A percentile compares a stretch with the other conserved stretches of the same genome.
Conservation (phyloP, 2,888 invertebrate species). For the Cephus nigrinus region DNA sequence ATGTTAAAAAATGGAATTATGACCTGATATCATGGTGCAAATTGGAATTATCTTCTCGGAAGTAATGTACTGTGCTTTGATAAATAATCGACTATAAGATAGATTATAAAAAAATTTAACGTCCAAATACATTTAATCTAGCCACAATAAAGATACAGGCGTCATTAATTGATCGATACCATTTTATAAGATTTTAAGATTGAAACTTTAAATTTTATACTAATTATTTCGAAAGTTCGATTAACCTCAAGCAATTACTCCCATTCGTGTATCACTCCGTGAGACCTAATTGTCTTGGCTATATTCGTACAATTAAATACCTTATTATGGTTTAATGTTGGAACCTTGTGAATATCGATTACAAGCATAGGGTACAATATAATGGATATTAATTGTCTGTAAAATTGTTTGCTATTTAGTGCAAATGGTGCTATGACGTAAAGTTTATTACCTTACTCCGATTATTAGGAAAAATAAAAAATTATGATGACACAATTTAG, state of each 20-base stretch:
- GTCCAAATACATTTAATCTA: not conserved
- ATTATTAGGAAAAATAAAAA: not conserved
- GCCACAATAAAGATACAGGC: not conserved
- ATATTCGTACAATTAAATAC: not conserved
- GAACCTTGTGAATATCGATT: not conserved
- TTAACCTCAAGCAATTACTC: not conserved
- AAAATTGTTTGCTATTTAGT: not conserved
- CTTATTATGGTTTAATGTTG: not conserved
- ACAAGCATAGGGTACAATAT: not conserved
- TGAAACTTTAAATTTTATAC: not conserved
- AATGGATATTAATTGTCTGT: not conserved
- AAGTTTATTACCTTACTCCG: not conserved
- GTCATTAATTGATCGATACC: not conserved
- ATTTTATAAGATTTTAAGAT: not conserved
- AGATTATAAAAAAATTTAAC: not conserved
- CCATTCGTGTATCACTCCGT: not conserved
- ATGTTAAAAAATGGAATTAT: not conserved
- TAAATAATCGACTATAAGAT: not conserved
- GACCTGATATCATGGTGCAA: not conserved
- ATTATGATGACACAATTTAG: not conserved
- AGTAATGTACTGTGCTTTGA: not conserved
- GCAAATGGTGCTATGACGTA: not conserved
- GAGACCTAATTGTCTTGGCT: not conserved
- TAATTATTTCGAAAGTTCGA: not conserved
- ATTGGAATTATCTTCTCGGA: not conserved